phyloP scores from a whole-genome alignment of 2,113 vertebrate genomes.

The Neogobius melanostomus region DNA sequence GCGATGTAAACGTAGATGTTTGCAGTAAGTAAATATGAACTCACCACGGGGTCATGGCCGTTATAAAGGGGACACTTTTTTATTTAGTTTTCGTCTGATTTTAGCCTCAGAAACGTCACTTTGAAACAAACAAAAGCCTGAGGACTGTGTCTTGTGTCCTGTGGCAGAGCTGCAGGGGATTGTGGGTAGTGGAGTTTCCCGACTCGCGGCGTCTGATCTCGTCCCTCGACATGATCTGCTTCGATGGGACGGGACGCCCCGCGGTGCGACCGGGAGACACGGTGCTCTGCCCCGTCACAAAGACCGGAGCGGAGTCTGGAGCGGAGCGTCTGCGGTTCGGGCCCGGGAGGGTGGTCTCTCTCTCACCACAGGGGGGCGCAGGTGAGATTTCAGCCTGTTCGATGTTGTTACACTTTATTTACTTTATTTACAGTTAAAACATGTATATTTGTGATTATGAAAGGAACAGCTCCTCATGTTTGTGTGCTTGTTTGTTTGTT shows the following conservation, averaged over 20 bases:
- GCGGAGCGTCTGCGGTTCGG: not conserved
- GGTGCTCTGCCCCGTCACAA: not conserved
- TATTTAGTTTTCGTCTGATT: too few species aligned
- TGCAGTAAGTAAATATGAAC: too few species aligned
- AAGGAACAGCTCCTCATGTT: too few species aligned
- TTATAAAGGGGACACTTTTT: too few species aligned
- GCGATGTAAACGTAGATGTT: too few species aligned
- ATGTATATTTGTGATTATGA: too few species aligned
- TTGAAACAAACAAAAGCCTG: too few species aligned
- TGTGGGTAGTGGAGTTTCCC: constrained; percentile 4
- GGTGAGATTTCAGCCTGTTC: not conserved
- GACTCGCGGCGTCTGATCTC: not conserved
- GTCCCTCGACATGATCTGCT: not conserved
- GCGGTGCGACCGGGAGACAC: not conserved
- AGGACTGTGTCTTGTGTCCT: not conserved
- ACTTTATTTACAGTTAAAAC: too few species aligned
- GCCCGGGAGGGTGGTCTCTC: not conserved
- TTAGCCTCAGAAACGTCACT: too few species aligned
- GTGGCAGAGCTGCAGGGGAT: not conserved
- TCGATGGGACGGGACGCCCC: not conserved
- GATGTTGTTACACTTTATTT: too few species aligned
- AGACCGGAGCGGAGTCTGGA: not conserved
- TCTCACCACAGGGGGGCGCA: not conserved
- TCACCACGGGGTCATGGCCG: too few species aligned
- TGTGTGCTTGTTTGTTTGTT: too few species aligned